Conservation (phyloP, 2,113 vertebrate species). For the Chloropsis cyanopogon region DNA sequence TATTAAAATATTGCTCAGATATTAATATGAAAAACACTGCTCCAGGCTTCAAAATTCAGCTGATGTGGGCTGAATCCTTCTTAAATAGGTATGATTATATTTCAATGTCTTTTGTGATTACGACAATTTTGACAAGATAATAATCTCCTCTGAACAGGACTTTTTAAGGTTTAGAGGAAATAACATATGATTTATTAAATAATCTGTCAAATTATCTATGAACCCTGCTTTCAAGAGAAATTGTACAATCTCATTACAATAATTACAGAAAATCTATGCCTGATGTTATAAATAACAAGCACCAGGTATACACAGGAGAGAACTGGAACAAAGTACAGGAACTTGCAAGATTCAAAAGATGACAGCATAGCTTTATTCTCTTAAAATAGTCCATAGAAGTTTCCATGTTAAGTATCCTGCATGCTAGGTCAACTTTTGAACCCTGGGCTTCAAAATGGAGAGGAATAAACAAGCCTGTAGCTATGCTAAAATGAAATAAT, state of each 20-base stretch:
- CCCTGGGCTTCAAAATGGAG: neutral
- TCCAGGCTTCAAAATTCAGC: constrained; percentile 1
- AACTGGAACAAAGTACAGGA: neutral
- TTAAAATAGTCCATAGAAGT: neutral
- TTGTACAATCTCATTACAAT: constrained; percentile 3
- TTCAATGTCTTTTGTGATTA: neutral
- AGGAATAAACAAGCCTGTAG: neutral
- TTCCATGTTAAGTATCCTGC: neutral
- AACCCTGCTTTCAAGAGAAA: neutral
- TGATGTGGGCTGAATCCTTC: constrained; percentile 1
- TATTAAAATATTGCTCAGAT: neutral
- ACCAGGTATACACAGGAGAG: neutral
- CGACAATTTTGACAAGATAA: neutral
- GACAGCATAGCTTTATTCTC: neutral
- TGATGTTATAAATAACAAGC: constrained; percentile 4
- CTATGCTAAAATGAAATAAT: neutral
- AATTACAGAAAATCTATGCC: constrained; percentile 9
- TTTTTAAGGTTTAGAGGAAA: constrained; percentile 5
- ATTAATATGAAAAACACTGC: neutral
- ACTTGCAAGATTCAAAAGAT: neutral
- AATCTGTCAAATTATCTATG: constrained; percentile 30
- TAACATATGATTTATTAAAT: constrained; percentile 12
- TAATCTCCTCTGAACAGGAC: neutral
- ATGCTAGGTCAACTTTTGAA: neutral
- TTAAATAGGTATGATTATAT: constrained; percentile 5